phyloP scores from a whole-genome alignment of 30 jellyfish, hydroid and myxozoan genomes.

The Catostylus mosaicus region DNA sequence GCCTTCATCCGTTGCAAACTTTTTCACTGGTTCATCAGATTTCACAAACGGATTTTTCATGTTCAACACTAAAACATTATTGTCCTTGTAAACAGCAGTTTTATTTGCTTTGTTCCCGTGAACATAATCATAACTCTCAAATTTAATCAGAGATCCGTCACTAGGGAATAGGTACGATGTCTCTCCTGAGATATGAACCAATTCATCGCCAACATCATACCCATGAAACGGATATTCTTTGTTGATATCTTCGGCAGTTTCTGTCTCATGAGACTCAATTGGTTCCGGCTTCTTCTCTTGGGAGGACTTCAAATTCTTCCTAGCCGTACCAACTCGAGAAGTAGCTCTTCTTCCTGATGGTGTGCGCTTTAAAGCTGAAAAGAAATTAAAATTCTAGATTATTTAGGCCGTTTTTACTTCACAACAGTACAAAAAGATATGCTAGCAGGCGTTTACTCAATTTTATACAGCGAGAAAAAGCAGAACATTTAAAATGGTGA shows the following conservation, averaged over 20 bases:
- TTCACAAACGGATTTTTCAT: slow-evolving; percentile 13
- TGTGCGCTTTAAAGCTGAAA: slow-evolving; percentile 47
- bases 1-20: not conserved
- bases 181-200: slow-evolving; percentile 66
- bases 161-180: slow-evolving; percentile 66
- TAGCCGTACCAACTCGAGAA: slow-evolving; percentile 70
- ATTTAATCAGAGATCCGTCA: slow-evolving; percentile 57
- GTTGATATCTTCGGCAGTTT: slow-evolving; percentile 37
- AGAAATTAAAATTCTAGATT: too few species aligned
- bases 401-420: too few species aligned
- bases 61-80: slow-evolving; percentile 18
- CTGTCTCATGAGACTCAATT: slow-evolving; percentile 15
- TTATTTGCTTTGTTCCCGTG: slow-evolving; percentile 58
- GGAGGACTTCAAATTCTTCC: slow-evolving; percentile 34
- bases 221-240: slow-evolving; percentile 75
- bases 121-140: slow-evolving; percentile 48
- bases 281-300: slow-evolving; percentile 29
- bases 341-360: slow-evolving; percentile 59
- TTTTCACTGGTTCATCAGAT: not conserved
- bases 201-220: slow-evolving; percentile 85
- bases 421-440: too few species aligned
- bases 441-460: too few species aligned
- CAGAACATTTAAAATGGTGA: too few species aligned
- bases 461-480: too few species aligned
- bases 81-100: slow-evolving; percentile 45